Percentiles rank a stretch among this genome's conserved stretches.
These are phyloP conservation scores for Coronaproctus castanopsis DNA, from an alignment of 2,888 invertebrate genomes.

Conservation along the genomic window DNA sequence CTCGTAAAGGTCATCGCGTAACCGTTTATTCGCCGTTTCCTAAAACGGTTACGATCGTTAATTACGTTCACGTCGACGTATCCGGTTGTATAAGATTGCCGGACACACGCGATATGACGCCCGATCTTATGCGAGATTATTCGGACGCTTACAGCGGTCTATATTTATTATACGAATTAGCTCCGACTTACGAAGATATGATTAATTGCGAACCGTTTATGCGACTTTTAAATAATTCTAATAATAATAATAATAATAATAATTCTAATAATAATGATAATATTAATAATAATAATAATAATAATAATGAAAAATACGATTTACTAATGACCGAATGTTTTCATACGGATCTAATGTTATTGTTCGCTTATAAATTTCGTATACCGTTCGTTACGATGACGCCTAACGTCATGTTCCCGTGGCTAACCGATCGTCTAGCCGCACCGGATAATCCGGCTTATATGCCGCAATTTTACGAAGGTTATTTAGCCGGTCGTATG, in stretches of 20 bases:
- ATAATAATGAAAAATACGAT: conserved; percentile 12
- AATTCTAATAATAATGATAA: too few species aligned
- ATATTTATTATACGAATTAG: not conserved
- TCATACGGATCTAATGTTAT: conserved; percentile 3
- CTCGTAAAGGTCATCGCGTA: conserved; percentile 13
- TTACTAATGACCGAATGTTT: conserved; percentile 12
- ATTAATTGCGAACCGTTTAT: not conserved
- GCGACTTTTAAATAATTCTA: not conserved
- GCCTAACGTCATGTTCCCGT: conserved; percentile 2
- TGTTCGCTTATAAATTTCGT: conserved; percentile 8
- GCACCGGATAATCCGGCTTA: conserved; percentile 5
- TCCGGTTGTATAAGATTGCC: not conserved
- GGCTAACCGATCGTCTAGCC: conserved; percentile 2
- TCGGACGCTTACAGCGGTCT: not conserved
- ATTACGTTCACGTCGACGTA: conserved; percentile 6
- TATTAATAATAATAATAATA: too few species aligned
- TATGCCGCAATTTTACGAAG: conserved; percentile 21
- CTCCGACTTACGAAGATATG: not conserved
- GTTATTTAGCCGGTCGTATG: not conserved
- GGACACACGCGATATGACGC: not conserved
- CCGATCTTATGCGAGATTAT: not conserved
- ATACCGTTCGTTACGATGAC: conserved; percentile 8
- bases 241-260: too few species aligned
- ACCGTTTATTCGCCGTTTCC: conserved; percentile 11
- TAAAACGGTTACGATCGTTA: not conserved